These are phyloP conservation scores for Salvelinus sp. DNA, from an alignment of 2,113 vertebrate genomes.

Conservation along the genomic window DNA sequence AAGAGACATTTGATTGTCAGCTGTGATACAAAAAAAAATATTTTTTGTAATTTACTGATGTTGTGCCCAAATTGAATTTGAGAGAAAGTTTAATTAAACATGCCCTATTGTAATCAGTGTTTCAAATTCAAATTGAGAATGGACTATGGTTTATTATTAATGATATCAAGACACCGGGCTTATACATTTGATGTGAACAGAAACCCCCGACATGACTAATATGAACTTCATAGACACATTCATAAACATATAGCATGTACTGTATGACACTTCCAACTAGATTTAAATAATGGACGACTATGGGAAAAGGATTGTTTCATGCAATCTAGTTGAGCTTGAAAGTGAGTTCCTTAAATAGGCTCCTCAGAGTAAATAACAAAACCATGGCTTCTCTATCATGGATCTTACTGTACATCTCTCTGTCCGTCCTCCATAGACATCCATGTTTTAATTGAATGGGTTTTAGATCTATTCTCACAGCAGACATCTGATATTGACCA, in stretches of 20 bases:
- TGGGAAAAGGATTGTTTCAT: conserved; percentile 4
- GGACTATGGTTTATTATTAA: too few species aligned
- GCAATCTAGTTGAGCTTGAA: not conserved
- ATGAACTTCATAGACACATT: not conserved
- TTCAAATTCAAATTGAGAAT: not conserved
- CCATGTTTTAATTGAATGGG: not conserved
- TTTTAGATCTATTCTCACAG: not conserved
- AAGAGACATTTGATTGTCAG: not conserved
- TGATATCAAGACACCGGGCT: too few species aligned
- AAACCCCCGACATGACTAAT: too few species aligned
- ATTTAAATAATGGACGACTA: not conserved
- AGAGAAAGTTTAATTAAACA: not conserved
- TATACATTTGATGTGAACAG: too few species aligned
- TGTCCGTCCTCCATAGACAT: not conserved
- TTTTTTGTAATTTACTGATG: not conserved
- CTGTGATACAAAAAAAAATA: not conserved
- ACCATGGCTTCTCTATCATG: not conserved
- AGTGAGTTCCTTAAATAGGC: not conserved
- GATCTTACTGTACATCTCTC: too few species aligned
- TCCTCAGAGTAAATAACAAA: not conserved
- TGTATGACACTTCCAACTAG: not conserved
- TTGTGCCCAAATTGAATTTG: not conserved
- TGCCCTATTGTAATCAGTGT: not conserved
- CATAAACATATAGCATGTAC: not conserved
- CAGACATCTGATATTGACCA: not conserved